These are phyloP conservation scores for Tachystola acroxantha DNA, from an alignment of 2,888 invertebrate species.

Conservation along the genomic window DNA sequence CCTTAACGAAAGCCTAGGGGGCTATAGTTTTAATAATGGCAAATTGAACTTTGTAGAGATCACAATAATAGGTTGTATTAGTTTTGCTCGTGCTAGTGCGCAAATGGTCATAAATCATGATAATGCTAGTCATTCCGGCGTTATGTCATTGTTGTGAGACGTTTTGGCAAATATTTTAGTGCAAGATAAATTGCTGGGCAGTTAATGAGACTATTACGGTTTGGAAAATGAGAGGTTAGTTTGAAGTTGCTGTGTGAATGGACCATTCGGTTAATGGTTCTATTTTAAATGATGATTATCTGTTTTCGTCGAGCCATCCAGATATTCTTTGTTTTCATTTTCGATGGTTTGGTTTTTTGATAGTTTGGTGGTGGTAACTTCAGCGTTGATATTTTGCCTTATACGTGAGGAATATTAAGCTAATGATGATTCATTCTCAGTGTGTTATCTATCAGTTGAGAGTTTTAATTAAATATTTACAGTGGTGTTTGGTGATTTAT, in stretches of 20 bases:
- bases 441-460: no score
- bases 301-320: no score
- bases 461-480: no score
- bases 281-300: no score
- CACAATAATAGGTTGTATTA: conserved; percentile 20
- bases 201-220: conserved; percentile 7
- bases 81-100: conserved; percentile 25
- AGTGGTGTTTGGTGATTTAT: no score
- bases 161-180: conserved; percentile 13
- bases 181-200: conserved; percentile 5
- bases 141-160: conserved; percentile 20
- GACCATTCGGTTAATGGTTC: not conserved
- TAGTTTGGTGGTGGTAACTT: no score
- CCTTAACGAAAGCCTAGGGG: no score
- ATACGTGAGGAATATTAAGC: no score
- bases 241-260: not conserved
- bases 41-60: conserved; percentile 7
- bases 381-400: no score
- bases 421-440: no score
- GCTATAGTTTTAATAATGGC: not conserved
- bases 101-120: conserved; percentile 24
- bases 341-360: no score
- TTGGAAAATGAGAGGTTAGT: not conserved
- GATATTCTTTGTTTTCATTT: no score
- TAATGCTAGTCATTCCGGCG: conserved; percentile 22